Evolutionary conservation across 2,888 invertebrate species (phyloP).

Genomic region (Plebejus argus): DNA sequence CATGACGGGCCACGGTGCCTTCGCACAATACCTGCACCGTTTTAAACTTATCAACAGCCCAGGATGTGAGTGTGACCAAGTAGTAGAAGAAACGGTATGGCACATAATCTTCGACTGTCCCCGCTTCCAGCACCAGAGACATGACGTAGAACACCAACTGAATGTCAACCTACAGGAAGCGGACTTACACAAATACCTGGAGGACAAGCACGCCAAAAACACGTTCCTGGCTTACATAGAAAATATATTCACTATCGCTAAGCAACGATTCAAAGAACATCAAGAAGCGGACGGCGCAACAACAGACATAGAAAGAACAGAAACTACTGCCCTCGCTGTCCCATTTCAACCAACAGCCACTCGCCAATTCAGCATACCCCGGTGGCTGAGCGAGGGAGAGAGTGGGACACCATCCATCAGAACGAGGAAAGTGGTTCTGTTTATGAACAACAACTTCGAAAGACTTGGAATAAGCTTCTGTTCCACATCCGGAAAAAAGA

Average conservation of each 20-base stretch:
- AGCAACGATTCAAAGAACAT: neutral
- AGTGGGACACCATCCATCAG: no score
- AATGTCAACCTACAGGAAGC: neutral
- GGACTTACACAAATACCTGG: neutral
- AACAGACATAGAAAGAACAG: neutral
- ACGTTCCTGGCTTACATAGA: neutral
- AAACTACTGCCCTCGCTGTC: neutral
- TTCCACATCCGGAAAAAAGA: no score
- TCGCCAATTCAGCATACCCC: neutral
- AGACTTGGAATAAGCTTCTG: no score
- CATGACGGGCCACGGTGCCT: conserved; percentile 33
- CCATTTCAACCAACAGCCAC: neutral
- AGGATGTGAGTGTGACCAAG: conserved; percentile 26
- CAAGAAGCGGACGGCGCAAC: neutral
- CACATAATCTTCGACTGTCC: conserved; percentile 11
- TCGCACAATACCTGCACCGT: conserved; percentile 19
- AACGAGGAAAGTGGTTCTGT: no score
- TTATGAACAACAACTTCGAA: no score
- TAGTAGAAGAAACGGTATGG: neutral
- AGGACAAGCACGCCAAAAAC: neutral
- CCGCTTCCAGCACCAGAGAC: neutral
- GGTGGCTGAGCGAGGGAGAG: no score
- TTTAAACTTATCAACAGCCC: neutral
- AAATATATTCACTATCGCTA: neutral
- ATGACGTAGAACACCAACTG: neutral